Evolutionary conservation across 1,140 invertebrate species (phyloP), one percentile per base, ranked within the genome.

Genomic region (Pseudomyrmex gracilis): DNA sequence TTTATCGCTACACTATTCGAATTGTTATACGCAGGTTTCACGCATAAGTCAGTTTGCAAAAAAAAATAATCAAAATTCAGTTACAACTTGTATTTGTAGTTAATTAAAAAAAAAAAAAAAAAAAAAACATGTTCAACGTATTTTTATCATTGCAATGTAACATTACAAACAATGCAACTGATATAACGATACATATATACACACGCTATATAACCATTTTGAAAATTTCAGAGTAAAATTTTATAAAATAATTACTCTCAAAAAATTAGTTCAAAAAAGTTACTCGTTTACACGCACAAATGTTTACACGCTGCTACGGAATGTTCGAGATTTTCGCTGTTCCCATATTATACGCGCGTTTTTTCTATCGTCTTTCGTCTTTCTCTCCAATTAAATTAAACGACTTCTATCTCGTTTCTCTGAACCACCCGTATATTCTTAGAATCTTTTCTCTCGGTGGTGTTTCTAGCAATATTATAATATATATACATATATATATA

Each of bases 11-110:
- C n/a, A 15, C 10, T 3, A 12, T 20, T n/a, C 8, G 8, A 61
- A 61, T 5, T 45, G 5, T 22, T n/a, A 73, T 2, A 24, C n/a
- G 4, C 13, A 60, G 43, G 1, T 15, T 45, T 60, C 2, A 1
- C 43, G 7, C 13, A n/a, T 15, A 2, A 58, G 13, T 43, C 0
- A 60, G 34, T 13, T 34, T 15, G 5, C n/a, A 60, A 60, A 73
- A 60, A 73, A 45, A 71, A 71, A 55, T 17, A 64, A 43, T 20
- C n/a, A 61, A 13, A 61, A 61, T 22, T 7, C 22, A 61, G 13
- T 24, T 22, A 61, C 13, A 22, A 22, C 9, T 22, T 20, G 22
- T 24, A 61, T 24, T 10, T 34, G 34, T 34, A 34, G 34, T 34
- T 34, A 34, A 34, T 7, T 34, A 2, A 34, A 34, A 34, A 34